phyloP scores from a whole-genome alignment of 2,888 invertebrate genomes.

The Nezara viridula region DNA sequence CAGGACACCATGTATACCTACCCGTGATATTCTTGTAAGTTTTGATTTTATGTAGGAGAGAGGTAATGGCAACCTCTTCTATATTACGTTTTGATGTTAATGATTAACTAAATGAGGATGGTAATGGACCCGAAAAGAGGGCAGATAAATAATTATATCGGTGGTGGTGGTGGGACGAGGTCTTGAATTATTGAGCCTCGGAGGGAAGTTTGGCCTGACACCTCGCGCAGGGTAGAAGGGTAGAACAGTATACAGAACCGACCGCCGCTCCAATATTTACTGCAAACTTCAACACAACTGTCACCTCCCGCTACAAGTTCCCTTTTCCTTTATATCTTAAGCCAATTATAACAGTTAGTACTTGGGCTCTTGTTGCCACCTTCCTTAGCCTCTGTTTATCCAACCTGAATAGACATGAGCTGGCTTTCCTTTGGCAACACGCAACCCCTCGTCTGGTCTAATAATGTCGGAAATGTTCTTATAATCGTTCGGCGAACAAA shows the following conservation, averaged over 20 bases:
- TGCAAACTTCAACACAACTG: constrained; percentile 41
- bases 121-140: background rate
- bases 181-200: constrained; percentile 29
- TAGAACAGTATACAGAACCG: constrained; percentile 28
- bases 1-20: too few relatives aligned
- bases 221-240: constrained; percentile 17
- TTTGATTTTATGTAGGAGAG: too few relatives aligned
- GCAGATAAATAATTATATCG: background rate
- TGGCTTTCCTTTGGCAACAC: background rate
- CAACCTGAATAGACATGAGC: constrained; percentile 25
- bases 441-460: background rate
- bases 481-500: background rate
- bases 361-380: constrained; percentile 17
- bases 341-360: constrained; percentile 17
- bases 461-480: background rate
- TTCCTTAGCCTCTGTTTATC: constrained; percentile 5
- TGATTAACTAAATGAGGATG: background rate
- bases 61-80: too few relatives aligned
- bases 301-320: constrained; percentile 29
- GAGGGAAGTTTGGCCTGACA: background rate
- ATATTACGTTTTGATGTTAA: background rate
- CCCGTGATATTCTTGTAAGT: too few relatives aligned
- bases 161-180: background rate
- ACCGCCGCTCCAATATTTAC: constrained; percentile 48
- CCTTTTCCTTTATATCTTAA: constrained; percentile 31